phyloP scores from a whole-genome alignment of 1,140 invertebrate genomes.

The Drosophila malerkotliana region DNA sequence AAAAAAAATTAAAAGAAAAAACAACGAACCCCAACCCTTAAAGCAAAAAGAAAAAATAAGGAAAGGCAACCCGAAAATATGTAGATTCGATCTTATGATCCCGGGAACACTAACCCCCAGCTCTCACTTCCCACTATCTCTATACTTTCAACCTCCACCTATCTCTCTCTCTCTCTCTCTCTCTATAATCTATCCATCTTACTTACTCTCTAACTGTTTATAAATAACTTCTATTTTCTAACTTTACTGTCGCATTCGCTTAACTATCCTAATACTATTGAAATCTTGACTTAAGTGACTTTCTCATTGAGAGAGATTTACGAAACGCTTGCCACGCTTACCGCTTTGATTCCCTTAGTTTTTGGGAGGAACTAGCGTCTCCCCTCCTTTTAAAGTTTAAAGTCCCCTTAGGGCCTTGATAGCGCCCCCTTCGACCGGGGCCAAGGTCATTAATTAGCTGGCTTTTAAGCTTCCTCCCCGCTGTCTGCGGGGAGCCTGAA shows the following conservation, averaged over 20 bases:
- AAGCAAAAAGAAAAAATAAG: constrained; percentile 6
- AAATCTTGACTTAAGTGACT: constrained; percentile 9
- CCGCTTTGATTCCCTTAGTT: constrained; percentile 31
- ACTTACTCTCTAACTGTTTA: constrained; percentile 15
- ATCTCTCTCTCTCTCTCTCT: constrained; percentile 19
- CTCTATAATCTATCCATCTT: constrained; percentile 13
- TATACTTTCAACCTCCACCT: constrained; percentile 9
- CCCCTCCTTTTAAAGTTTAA: not conserved
- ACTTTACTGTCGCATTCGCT: constrained; percentile 20
- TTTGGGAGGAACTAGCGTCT: not conserved
- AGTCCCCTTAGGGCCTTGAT: constrained; percentile 6
- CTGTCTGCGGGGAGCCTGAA: not conserved
- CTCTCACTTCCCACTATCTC: constrained; percentile 14
- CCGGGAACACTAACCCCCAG: constrained; percentile 10
- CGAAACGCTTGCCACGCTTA: constrained; percentile 38
- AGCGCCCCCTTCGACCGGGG: constrained; percentile 24
- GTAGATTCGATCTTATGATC: constrained; percentile 36
- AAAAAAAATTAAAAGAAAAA: constrained; percentile 20
- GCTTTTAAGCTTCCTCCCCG: constrained; percentile 15
- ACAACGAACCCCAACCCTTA: constrained; percentile 19
- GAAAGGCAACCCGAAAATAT: constrained; percentile 14
- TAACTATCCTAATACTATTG: constrained; percentile 12
- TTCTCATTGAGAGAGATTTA: constrained; percentile 7
- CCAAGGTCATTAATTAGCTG: constrained; percentile 6
- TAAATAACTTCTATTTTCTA: constrained; percentile 9